Evolutionary conservation across 2,113 vertebrate species (phyloP).

Genomic region (Falco punctatus): DNA sequence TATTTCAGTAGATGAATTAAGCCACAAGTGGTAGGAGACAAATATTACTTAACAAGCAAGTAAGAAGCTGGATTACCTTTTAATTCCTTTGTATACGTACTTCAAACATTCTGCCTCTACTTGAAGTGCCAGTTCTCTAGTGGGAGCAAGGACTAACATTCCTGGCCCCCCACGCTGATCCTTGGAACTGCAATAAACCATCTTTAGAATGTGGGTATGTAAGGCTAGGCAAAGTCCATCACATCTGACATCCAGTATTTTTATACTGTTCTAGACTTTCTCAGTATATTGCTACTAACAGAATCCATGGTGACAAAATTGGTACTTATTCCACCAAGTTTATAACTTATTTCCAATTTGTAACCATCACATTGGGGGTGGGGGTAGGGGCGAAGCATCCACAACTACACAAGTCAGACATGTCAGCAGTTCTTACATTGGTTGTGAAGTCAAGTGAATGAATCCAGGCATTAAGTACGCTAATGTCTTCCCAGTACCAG

Average conservation of each 20-base stretch:
- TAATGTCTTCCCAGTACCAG: slow-evolving; percentile 95
- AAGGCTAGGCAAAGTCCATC: not conserved
- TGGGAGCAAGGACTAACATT: slow-evolving; percentile 95
- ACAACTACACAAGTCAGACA: not conserved
- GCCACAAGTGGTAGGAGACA: not conserved
- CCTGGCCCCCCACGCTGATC: slow-evolving; percentile 84
- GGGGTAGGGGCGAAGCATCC: not conserved
- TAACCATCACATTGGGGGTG: not conserved
- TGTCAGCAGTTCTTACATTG: slow-evolving; percentile 79
- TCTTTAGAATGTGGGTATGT: not conserved
- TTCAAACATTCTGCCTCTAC: slow-evolving; percentile 92
- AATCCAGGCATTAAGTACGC: slow-evolving; percentile 95
- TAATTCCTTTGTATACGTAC: slow-evolving; percentile 89
- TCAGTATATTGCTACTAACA: not conserved
- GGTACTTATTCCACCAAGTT: not conserved
- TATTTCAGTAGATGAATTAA: not conserved
- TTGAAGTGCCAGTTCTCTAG: slow-evolving; percentile 93
- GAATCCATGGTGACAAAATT: not conserved
- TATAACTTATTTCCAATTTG: not conserved
- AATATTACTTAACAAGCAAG: not conserved
- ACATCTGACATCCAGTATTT: not conserved
- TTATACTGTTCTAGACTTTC: not conserved
- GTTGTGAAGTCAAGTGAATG: slow-evolving; percentile 93
- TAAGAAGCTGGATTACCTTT: slow-evolving; percentile 78
- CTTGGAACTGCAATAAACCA: slow-evolving; percentile 73